These are phyloP conservation scores for Halichoeres trimaculatus DNA, from an alignment of 2,113 vertebrate species.

Conservation along the genomic window DNA sequence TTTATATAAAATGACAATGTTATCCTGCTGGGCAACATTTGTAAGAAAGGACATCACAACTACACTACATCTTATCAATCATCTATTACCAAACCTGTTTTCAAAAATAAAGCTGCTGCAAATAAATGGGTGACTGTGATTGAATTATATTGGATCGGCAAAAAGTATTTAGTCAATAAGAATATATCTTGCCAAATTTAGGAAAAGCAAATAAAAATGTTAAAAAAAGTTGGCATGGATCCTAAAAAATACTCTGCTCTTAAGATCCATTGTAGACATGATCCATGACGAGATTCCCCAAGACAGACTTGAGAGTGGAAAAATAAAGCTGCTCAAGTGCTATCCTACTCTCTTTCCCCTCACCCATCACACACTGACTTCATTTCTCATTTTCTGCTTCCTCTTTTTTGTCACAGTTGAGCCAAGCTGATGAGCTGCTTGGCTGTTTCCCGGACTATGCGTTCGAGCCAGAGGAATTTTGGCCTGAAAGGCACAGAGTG, in stretches of 20 bases:
- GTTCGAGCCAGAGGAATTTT: conserved; percentile 73
- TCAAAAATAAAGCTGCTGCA: too few species aligned
- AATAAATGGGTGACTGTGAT: too few species aligned
- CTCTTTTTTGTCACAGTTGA: conserved; percentile 51
- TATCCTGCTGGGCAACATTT: too few species aligned
- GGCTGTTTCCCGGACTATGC: conserved; percentile 64
- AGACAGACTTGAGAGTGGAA: conserved; percentile 17
- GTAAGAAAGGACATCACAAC: too few species aligned
- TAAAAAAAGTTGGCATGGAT: background rate
- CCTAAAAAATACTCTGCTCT: background rate
- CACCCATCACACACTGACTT: conserved; percentile 27
- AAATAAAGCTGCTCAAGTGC: conserved; percentile 9
- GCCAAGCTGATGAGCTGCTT: conserved; percentile 58
- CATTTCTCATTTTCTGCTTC: conserved; percentile 65
- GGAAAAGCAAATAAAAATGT: too few species aligned
- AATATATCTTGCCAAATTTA: background rate
- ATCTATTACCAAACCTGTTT: too few species aligned
- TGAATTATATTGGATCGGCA: too few species aligned
- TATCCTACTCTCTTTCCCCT: conserved; percentile 14
- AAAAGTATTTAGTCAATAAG: background rate
- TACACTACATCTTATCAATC: too few species aligned
- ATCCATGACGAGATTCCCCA: conserved; percentile 6
- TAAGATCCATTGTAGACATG: background rate
- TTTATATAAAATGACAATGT: too few species aligned
- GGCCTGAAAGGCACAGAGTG: conserved; percentile 66